Evolutionary conservation across 1,140 invertebrate genomes (phyloP).

Genomic region (Saxidomus purpurata): DNA sequence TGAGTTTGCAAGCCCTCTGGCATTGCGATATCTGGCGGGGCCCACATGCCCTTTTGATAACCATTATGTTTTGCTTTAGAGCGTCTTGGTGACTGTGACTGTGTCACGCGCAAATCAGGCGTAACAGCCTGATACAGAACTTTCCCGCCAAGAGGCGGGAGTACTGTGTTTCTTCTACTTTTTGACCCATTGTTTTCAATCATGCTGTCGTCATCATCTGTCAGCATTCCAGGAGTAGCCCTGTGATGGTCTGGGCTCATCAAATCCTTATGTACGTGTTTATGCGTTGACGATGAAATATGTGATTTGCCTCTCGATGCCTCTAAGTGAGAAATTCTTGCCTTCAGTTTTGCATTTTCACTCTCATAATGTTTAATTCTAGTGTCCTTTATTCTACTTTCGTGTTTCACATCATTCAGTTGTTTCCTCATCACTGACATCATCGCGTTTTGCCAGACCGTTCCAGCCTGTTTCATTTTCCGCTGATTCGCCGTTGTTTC

Average conservation of each 20-base stretch:
- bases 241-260: background rate
- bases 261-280: background rate
- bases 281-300: background rate
- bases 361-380: conserved; percentile 51
- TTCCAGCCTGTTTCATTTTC: conserved; percentile 56
- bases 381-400: conserved; percentile 60
- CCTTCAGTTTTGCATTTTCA: conserved; percentile 53
- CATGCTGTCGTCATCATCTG: conserved; percentile 23
- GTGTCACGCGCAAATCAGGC: background rate
- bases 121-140: background rate
- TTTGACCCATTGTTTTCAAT: background rate
- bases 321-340: conserved; percentile 49
- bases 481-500: conserved; percentile 21
- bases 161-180: conserved; percentile 3
- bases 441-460: conserved; percentile 62
- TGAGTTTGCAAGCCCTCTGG: conserved; percentile 43
- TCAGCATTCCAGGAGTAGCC: background rate
- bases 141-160: conserved; percentile 40
- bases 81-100: background rate
- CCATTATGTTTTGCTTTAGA: background rate
- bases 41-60: background rate
- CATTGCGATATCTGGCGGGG: background rate
- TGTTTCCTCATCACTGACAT: conserved; percentile 59
- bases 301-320: background rate
- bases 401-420: conserved; percentile 60